Base-by-base conservation (phyloP, 2,797 vertebrate species). In the Diceros bicornis region DNA sequence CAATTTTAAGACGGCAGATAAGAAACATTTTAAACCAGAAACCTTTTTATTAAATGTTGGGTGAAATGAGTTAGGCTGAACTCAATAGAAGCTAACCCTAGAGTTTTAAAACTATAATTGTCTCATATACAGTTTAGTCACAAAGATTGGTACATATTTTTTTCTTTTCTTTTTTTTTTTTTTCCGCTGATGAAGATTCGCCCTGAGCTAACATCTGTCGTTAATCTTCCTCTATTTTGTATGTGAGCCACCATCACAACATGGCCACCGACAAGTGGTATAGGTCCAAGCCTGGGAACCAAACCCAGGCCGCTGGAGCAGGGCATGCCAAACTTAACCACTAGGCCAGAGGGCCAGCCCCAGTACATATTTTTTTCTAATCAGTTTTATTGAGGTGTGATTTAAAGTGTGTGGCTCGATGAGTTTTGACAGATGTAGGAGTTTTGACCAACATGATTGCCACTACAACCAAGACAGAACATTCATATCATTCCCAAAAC, bases 51-150 rank as follows among this genome's bases (percentile, higher is more conserved):
- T 92, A 81, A 75, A 79, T 62, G 72, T 29, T 37, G 10, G 52
- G 34, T 52, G 17, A 93, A 89, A 91, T 64, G 18, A 68, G 25
- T 82, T 71, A 78, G 18, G 18, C 55, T 79, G 64, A 93, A 82
- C 77, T 77, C 74, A 89, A 75, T 66, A 61, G 37, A 94, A 44
- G 52, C 25, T 64, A 79, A 77, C 14, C 7, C 12, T 55, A 34
- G 55, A 94, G 44, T 91, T 82, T 84, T 85, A 83, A 94, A 81
- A 90, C 27, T 85, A 12, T 13, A 88, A 79, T 74, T 88, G 14
- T 90, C 66, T 94, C 44, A 37, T 32, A 27, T 79, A 47, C 7
- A 74, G 4, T 29, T 96, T 77, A 74, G 34, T 75, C 23, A 37
- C n/a, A 88, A 94, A 95, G n/a, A 81, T 71, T 44, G 69, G 1